Evolutionary conservation across 2,113 vertebrate species (phyloP).

Genomic region (Muntiacus muntjak): DNA sequence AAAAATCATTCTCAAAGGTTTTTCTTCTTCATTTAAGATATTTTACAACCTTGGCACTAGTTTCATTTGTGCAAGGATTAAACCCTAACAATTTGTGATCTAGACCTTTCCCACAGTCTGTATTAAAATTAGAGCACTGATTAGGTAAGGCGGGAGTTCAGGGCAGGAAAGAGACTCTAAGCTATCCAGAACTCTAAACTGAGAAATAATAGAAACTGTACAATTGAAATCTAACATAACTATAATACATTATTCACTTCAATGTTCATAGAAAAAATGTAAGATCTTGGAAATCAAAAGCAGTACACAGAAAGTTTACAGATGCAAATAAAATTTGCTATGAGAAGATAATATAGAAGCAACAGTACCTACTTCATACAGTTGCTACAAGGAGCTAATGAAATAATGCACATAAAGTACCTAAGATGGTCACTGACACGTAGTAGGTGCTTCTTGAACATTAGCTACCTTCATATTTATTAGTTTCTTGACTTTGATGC

Average conservation of each 20-base stretch:
- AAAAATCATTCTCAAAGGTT: background rate
- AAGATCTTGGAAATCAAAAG: background rate
- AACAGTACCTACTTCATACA: background rate
- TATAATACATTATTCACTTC: background rate
- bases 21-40: background rate
- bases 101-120: background rate
- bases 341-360: background rate
- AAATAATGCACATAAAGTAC: background rate
- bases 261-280: background rate
- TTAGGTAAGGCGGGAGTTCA: background rate
- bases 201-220: background rate
- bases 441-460: background rate
- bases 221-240: background rate
- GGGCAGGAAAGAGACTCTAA: background rate
- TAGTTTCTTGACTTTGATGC: background rate
- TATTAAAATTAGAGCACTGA: background rate
- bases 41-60: background rate
- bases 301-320: background rate
- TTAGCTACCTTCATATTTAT: background rate
- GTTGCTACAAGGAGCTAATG: background rate
- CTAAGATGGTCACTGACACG: background rate
- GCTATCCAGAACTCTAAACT: background rate
- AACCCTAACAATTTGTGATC: background rate
- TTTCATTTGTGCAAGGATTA: background rate
- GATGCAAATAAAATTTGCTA: background rate